These are phyloP conservation scores for Meda fulgida DNA, from an alignment of 2,797 vertebrate species.

Conservation along the genomic window DNA sequence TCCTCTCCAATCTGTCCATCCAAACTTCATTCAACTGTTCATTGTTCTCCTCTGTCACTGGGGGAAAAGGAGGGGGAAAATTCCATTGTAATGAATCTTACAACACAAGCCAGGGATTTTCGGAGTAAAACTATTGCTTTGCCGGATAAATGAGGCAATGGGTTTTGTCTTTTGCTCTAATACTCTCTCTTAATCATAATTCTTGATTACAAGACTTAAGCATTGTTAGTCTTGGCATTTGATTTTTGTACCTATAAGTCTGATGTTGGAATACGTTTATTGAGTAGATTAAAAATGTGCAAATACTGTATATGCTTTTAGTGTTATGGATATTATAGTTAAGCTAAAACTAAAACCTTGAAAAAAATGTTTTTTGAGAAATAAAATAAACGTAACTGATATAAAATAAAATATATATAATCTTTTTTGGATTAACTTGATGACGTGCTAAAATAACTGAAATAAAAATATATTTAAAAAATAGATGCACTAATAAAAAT, in stretches of 20 bases:
- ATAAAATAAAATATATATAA: not conserved
- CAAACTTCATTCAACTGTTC: slow-evolving; percentile 38
- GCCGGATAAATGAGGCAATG: not conserved
- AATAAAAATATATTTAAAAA: not conserved
- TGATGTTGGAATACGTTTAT: not conserved
- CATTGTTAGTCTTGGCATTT: not conserved
- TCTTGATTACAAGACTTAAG: not conserved
- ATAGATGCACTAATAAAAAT: not conserved
- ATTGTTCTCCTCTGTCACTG: slow-evolving; percentile 50
- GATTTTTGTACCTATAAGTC: not conserved
- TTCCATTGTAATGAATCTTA: slow-evolving; percentile 55
- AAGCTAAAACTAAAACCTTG: not conserved
- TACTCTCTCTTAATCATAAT: not conserved
- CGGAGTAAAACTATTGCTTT: not conserved
- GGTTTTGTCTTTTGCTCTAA: slow-evolving; percentile 23
- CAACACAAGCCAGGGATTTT: slow-evolving; percentile 26
- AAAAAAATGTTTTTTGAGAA: not conserved
- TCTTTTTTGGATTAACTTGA: not conserved
- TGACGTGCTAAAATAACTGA: not conserved
- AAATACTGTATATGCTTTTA: not conserved
- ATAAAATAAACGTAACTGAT: not conserved
- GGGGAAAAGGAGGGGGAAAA: slow-evolving; percentile 50
- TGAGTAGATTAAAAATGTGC: not conserved
- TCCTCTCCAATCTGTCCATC: slow-evolving; percentile 45
- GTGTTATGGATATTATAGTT: not conserved